Conservation (phyloP, 2,797 vertebrate genomes). For the Siniperca undulata region DNA sequence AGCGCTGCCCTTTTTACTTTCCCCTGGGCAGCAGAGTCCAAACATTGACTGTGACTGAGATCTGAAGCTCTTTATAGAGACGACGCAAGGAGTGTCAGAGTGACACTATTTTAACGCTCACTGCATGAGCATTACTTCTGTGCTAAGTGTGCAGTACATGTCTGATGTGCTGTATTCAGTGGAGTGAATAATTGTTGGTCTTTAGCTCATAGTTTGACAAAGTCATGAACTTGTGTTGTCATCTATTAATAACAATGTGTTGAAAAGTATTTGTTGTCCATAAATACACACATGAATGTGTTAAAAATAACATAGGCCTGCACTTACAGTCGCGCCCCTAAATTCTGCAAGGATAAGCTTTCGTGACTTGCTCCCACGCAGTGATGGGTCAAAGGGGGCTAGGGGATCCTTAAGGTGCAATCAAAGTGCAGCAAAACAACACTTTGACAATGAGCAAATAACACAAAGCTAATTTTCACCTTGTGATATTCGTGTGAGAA, state of each 20-base stretch:
- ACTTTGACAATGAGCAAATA: background rate
- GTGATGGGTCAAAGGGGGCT: no score
- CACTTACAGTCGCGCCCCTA: background rate
- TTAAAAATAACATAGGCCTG: constrained; percentile 15
- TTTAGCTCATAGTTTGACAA: background rate
- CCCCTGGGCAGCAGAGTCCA: constrained; percentile 56
- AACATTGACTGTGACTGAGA: constrained; percentile 55
- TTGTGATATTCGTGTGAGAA: background rate
- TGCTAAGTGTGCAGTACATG: background rate
- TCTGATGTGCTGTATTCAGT: background rate
- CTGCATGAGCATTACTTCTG: background rate
- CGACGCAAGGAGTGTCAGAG: constrained; percentile 5
- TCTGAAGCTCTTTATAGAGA: constrained; percentile 62
- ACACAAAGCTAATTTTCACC: background rate
- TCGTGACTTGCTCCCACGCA: background rate
- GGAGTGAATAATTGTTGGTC: background rate
- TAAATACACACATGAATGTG: constrained; percentile 9
- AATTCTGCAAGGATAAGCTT: background rate
- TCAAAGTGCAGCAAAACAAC: background rate
- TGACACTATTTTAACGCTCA: constrained; percentile 4
- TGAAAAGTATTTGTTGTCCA: background rate
- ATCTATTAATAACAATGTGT: background rate
- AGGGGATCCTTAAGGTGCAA: background rate
- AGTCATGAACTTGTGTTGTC: background rate
- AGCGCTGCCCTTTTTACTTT: constrained; percentile 57